Evolutionary conservation across 1,140 invertebrate genomes (phyloP).

Genomic region (honey bee (Apis mellifera)): DNA sequence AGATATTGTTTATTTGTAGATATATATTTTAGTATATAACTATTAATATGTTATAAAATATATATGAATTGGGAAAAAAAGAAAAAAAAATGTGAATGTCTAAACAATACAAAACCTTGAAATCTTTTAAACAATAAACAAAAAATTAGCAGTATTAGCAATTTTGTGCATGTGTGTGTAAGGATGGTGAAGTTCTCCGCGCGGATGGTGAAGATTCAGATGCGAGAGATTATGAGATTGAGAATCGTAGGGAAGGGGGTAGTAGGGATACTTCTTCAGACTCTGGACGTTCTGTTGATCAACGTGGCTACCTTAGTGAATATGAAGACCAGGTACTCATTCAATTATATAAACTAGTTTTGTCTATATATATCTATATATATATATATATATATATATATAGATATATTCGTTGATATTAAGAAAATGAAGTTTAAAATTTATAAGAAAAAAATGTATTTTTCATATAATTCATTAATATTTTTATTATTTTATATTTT

Average conservation of each 20-base stretch:
- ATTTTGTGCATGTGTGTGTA: conserved; percentile 80
- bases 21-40: background rate
- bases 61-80: background rate
- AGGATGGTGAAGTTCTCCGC: conserved; percentile 77
- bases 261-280: conserved; percentile 75
- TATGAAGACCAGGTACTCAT: conserved; percentile 78
- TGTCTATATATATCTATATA: background rate
- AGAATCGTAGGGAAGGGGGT: conserved; percentile 74
- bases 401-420: background rate
- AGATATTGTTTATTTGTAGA: background rate
- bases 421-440: conserved; percentile 25
- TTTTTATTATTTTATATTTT: background rate
- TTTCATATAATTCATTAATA: background rate
- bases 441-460: background rate
- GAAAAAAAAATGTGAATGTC: conserved; percentile 27
- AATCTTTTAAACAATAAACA: conserved; percentile 37
- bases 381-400: too few relatives aligned
- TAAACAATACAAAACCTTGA: background rate
- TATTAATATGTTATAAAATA: conserved; percentile 10
- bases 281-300: conserved; percentile 75
- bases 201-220: conserved; percentile 77
- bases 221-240: conserved; percentile 76
- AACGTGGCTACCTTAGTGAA: conserved; percentile 75
- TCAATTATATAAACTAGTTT: conserved; percentile 29
- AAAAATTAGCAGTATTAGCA: conserved; percentile 75